Evolutionary conservation across 2,113 vertebrate species (phyloP).

Genomic region (Python bivittatus): DNA sequence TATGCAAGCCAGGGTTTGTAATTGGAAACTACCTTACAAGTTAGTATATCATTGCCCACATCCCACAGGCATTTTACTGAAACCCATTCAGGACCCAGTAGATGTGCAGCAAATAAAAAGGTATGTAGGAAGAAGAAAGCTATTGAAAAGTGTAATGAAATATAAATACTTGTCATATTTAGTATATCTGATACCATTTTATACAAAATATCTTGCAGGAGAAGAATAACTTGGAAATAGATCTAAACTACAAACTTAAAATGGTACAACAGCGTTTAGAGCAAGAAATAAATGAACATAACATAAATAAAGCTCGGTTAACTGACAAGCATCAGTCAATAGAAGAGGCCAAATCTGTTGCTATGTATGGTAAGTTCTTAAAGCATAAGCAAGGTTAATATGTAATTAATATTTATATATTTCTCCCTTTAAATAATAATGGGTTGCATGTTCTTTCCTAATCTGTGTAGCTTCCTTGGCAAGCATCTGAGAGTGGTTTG

Average conservation of each 20-base stretch:
- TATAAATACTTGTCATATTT: background rate
- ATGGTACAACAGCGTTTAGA: slow-evolving; percentile 93
- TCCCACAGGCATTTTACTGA: background rate
- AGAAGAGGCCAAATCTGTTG: slow-evolving; percentile 94
- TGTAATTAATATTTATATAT: background rate
- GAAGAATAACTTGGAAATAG: slow-evolving; percentile 97
- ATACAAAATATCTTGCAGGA: slow-evolving; percentile 77
- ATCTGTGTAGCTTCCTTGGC: background rate
- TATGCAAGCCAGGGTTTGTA: background rate
- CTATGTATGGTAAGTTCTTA: slow-evolving; percentile 88
- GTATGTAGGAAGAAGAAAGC: background rate
- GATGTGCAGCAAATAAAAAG: background rate
- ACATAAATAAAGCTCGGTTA: slow-evolving; percentile 89
- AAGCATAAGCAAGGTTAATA: slow-evolving; percentile 4
- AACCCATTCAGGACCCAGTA: background rate
- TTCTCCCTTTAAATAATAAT: background rate
- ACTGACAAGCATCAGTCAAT: slow-evolving; percentile 97
- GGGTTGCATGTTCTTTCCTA: background rate
- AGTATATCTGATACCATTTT: background rate
- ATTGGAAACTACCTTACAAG: background rate
- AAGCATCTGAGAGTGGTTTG: background rate
- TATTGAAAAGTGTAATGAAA: background rate
- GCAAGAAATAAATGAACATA: slow-evolving; percentile 93
- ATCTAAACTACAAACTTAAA: slow-evolving; percentile 97
- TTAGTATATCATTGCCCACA: background rate